phyloP scores from a whole-genome alignment of 2,888 invertebrate genomes.

The Cataglyphis livida region DNA sequence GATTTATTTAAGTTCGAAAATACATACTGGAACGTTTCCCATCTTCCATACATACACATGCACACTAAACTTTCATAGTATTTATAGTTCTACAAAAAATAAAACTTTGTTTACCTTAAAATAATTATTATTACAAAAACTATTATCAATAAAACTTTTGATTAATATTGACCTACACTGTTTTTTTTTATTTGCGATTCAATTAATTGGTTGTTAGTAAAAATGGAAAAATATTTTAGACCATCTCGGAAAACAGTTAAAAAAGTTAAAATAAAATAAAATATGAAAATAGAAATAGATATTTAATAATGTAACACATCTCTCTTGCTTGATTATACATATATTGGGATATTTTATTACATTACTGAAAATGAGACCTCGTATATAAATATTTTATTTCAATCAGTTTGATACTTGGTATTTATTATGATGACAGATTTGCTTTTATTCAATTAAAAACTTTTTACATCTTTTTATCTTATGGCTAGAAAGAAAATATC shows the following conservation, averaged over 20 bases:
- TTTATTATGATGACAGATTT: slow-evolving; percentile 30
- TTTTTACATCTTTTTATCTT: slow-evolving; percentile 31
- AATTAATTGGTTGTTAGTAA: background rate
- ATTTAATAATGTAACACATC: slow-evolving; percentile 14
- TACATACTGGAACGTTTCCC: background rate
- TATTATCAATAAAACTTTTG: background rate
- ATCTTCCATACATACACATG: background rate
- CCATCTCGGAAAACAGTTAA: background rate
- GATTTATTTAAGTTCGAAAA: background rate
- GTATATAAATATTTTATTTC: slow-evolving; percentile 8
- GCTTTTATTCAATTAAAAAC: slow-evolving; percentile 45
- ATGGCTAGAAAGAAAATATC: slow-evolving; percentile 16
- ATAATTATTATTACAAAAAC: background rate
- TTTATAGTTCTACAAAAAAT: background rate
- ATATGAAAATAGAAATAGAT: background rate
- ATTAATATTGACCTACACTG: background rate
- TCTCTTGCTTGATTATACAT: background rate
- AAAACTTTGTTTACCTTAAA: background rate
- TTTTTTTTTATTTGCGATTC: background rate
- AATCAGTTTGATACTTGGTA: slow-evolving; percentile 13
- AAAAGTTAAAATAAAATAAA: background rate
- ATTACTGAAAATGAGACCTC: background rate
- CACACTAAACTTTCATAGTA: background rate
- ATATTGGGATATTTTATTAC: slow-evolving; percentile 14
- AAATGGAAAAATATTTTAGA: background rate